Evolutionary conservation across 2,888 invertebrate species (phyloP), one percentile per base, ranked within the genome.

Genomic region (Ophioninae sp.): DNA sequence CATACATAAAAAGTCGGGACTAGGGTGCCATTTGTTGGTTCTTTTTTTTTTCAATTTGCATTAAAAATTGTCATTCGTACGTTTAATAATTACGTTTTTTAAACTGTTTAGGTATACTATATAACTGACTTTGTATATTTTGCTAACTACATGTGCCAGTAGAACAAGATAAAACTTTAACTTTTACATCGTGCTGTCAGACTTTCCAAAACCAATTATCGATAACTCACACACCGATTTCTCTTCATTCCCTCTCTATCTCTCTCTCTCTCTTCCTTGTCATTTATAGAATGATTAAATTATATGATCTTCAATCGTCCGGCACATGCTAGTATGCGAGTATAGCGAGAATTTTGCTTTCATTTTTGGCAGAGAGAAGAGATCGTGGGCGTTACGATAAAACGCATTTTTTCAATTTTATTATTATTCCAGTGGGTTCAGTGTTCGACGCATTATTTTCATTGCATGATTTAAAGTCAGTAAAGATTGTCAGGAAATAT

Each of bases 401-500:
- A 69, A 79, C 76, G 56, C 72, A 79, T 70, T 62, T 61, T 79
- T 8, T 50, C 2, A 41, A 44, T 50, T 50, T 50, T 17, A 0
- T 50, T 50, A 30, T 30, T 30, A 30, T 50, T 50, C 17, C 17
- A 50, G 17, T 50, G 50, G 57, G 8, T 61, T 50, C 56, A 57
- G 41, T 64, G 57, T 65, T 69, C 44, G 59, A 65, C 56, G 68
- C 68, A 59, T 73, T 70, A 37, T 74, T 59, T 21, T 23, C 39
- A 78, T 75, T 81, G 65, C 81, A 79, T 79, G 72, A 81, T 84
- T 77, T n/a, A 30, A 65, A 79, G 76, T 81, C 64, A 81, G 68
- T 82, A 81, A 81, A 85, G 86, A 86, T 85, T 86, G 86, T 86
- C 85, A 76, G 84, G 81, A 85, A 86, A 85, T 81, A 82, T 84